These are phyloP conservation scores for Stercorarius parasiticus DNA, from an alignment of 2,113 vertebrate species.

Conservation along the genomic window DNA sequence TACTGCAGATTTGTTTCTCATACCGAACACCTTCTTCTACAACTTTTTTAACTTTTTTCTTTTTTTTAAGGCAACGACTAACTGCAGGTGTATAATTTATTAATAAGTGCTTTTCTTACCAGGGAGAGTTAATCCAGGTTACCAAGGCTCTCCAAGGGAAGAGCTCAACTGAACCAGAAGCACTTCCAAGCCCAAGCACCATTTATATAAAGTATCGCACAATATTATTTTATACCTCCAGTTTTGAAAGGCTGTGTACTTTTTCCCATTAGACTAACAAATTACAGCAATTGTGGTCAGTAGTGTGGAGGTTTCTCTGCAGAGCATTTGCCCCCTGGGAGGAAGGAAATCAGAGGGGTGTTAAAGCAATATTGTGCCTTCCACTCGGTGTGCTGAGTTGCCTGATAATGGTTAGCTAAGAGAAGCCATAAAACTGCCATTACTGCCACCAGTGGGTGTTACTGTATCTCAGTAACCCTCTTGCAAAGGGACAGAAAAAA, in stretches of 20 bases:
- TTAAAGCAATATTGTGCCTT: slow-evolving; percentile 65
- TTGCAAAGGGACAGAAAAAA: not conserved
- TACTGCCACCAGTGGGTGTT: slow-evolving; percentile 28
- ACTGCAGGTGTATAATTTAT: slow-evolving; percentile 50
- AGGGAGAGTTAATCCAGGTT: slow-evolving; percentile 53
- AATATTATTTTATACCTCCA: slow-evolving; percentile 67
- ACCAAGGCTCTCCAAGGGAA: slow-evolving; percentile 43
- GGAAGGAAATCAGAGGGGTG: slow-evolving; percentile 70
- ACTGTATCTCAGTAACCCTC: not conserved
- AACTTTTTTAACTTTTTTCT: not conserved
- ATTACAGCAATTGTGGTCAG: slow-evolving; percentile 72
- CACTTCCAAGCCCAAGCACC: slow-evolving; percentile 27
- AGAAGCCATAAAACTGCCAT: slow-evolving; percentile 37
- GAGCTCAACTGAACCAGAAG: slow-evolving; percentile 27
- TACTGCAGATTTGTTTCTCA: not conserved
- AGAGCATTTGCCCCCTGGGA: slow-evolving; percentile 58
- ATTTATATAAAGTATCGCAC: slow-evolving; percentile 47
- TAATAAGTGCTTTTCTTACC: slow-evolving; percentile 43
- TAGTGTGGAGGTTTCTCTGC: slow-evolving; percentile 59
- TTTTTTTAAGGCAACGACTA: not conserved
- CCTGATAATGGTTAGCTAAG: slow-evolving; percentile 49
- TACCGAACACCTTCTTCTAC: not conserved
- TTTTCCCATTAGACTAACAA: slow-evolving; percentile 72
- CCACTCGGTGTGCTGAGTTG: not conserved
- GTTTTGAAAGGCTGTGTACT: slow-evolving; percentile 44